Conservation (phyloP, 2,113 vertebrate species). For the Oryzias javanicus region DNA sequence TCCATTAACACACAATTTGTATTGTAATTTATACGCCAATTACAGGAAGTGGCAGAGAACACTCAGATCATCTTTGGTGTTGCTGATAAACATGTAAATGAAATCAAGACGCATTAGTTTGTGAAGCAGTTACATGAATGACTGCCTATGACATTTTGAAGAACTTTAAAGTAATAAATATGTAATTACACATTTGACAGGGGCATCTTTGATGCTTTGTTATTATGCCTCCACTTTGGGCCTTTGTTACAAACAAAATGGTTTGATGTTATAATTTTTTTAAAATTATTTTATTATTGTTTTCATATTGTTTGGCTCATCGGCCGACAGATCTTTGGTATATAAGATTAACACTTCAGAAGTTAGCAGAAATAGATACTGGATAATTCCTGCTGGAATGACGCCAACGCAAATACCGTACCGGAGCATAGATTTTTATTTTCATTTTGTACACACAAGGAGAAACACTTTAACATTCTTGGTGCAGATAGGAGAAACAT, state of each 20-base stretch:
- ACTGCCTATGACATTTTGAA: no score
- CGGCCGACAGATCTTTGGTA: no score
- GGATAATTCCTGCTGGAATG: no score
- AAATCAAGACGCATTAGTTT: neutral
- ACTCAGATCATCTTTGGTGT: neutral
- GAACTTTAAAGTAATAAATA: no score
- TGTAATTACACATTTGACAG: neutral
- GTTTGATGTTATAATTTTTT: neutral
- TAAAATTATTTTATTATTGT: neutral
- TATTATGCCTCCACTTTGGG: no score
- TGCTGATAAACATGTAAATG: neutral
- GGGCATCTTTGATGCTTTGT: neutral
- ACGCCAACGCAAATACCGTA: no score
- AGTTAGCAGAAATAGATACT: no score
- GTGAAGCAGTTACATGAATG: neutral
- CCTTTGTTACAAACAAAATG: neutral
- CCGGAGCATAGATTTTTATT: no score
- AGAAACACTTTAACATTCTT: no score
- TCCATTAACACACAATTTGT: neutral
- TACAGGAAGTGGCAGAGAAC: neutral
- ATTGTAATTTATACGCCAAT: conserved; percentile 3
- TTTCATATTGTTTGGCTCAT: neutral
- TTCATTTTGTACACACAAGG: no score
- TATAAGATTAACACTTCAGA: no score
- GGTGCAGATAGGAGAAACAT: no score